Base-by-base conservation (phyloP, 2,113 vertebrate genomes). In the Gallinago jamesoni region DNA sequence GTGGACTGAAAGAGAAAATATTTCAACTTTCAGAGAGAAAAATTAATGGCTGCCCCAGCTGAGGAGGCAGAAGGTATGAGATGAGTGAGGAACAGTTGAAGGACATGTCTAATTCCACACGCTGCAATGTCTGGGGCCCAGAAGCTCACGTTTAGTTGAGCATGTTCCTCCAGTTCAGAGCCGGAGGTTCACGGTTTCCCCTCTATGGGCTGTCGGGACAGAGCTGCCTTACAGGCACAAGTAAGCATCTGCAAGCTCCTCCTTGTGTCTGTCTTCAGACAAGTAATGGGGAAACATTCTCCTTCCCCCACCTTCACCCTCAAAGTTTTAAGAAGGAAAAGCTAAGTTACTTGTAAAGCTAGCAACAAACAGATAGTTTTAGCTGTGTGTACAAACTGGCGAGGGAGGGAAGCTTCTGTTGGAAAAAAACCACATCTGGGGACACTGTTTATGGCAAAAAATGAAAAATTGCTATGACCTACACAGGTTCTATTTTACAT, bases 401-500 rank as follows among this genome's bases (percentile, higher is more conserved):
- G n/a, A 64, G 55, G 55, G 73, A 67, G n/a, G 60, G 69, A 55
- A 82, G 16, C 17, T 31, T 28, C 25, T 85, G 41, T 5, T 16
- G 20, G 59, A 10, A 63, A 30, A 82, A 93, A 41, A 41, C 5
- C 47, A 10, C 37, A 30, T 21, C 59, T 90, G 63, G 41, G 57
- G 63, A 69, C 37, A 30, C 68, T 69, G 53, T 69, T 83, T 16
- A 43, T 41, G 75, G 75, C 75, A 87, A 88, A 88, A 88, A 88
- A 90, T 15, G 19, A 93, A 86, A 88, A 92, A 92, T 69, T 88
- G 72, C 63, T 74, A 45, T 74, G 79, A 90, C 85, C 92, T 96
- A 72, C 78, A 66, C 50, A 62, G 48, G 86, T 90, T 92, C 82
- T 83, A 15, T 53, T 76, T 91, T 83, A 72, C 76, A 72, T 86